Base-by-base conservation (phyloP, 2,113 vertebrate genomes). In the Zootoca vivipara region DNA sequence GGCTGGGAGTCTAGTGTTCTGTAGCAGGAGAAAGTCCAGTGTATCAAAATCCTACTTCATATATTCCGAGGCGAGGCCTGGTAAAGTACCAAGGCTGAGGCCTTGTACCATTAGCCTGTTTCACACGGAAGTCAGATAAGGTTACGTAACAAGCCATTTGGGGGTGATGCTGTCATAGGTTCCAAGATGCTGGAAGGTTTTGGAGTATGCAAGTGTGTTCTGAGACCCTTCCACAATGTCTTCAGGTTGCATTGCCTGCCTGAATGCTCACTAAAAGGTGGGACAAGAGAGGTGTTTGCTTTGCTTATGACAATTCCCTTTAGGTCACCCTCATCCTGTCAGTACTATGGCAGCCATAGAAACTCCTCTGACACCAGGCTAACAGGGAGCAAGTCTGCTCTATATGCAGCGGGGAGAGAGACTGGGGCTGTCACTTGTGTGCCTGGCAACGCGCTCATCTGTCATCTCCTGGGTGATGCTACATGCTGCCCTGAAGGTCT, bases 251-350 rank as follows among this genome's bases (percentile, higher is more conserved):
- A 33, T 26, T n/a, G 28, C 40, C 38, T 87, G 77, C 85, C 70
- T 74, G n/a, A 78, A 77, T 30, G 56, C 58, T 46, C 3, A 64
- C 56, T 78, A 65, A 78, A 33, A 86, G 62, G 20, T 69, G 62
- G 74, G 58, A 40, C 33, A 67, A 79, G 28, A n/a, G 64, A 69
- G 22, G 79, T n/a, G 62, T 69, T 46, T 70, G 65, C 35, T 87
- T 87, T 79, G 77, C 70, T 79, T 87, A 58, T 80, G 77, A 58
- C 77, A 35, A 8, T 87, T 58, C 85, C 77, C 85, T 67, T 80
- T 5, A 70, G 77, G 42, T 87, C 42, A 69, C 24, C 77, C n/a
- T 79, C 85, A 70, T 70, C 52, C 64, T 80, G 85, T 58, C 40
- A 70, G 64, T n/a, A 30, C 77, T 56, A 12, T 56, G 77, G 75